Evolutionary conservation across 2,888 invertebrate genomes (phyloP), one percentile per base, ranked within the genome.

Genomic region (Agrotis clavis): DNA sequence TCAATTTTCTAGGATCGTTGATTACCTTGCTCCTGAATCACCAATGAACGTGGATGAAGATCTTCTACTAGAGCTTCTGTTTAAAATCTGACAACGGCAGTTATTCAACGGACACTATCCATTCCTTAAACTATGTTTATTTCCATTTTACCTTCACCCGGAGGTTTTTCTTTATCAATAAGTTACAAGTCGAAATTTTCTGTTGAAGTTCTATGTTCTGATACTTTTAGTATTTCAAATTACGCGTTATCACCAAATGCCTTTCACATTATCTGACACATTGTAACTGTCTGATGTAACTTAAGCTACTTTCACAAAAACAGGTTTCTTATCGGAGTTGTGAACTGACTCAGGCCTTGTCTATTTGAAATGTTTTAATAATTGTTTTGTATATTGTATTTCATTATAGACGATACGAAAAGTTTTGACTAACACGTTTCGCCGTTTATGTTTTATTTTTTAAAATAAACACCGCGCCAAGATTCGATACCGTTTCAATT

Each of bases 41-140:
- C 96, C 96, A 77, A 94, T 96, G 96, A 94, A 95, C 84, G 96
- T 95, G 79, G 96, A 96, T 80, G 96, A 96, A 86, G 95, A 96
- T 64, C 89, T 96, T 67, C 92, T 96, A 71, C 92, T 96, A 80
- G 96, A 96, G 88, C 92, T 96, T 86, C 91, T 96, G 87, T 96
- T 96, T 90, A 94, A 93, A 90, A 95, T 94, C 92, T 96, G 89
- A 95, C 87, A 57, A 61, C 64, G 50, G 70, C 79, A 74, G 76
- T 59, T 61, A 83, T 85, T 86, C n/a, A 66, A 73, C 57, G 61
- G 68, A 72, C 67, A 64, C 59, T 70, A 69, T 60, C 19, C 41
- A 69, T 74, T 77, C 30, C 51, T 18, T 48, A 54, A 70, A 48
- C 61, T 69, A 47, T 41, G n/a, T 81, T 71, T 6, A 67, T 57